Conservation (phyloP, 2,113 vertebrate genomes). For the Cynopterus brachyotis region DNA sequence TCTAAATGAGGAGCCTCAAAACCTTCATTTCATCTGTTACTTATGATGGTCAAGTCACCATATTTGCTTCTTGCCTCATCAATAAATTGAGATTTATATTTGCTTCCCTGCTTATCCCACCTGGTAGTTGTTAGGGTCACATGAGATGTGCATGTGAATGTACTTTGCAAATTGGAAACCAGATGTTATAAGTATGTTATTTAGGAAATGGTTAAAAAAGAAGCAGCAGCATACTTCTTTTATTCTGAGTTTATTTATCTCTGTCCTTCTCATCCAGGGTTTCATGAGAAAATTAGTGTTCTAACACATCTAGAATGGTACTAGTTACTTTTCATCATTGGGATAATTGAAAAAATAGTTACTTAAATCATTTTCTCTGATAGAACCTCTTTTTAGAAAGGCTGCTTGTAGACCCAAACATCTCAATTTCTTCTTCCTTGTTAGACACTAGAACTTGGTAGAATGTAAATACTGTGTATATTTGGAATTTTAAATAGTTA, state of each 20-base stretch:
- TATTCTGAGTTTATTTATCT: background rate
- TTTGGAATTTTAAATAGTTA: background rate
- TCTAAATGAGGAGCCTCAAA: background rate
- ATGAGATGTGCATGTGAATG: background rate
- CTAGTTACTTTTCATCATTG: background rate
- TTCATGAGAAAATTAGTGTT: background rate
- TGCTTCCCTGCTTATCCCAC: background rate
- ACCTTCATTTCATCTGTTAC: background rate
- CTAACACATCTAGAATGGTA: background rate
- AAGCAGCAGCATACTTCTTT: background rate
- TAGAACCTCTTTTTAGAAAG: background rate
- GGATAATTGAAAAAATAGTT: conserved; percentile 30
- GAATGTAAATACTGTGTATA: background rate
- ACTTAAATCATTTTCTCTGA: conserved; percentile 14
- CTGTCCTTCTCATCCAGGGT: background rate
- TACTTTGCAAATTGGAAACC: background rate
- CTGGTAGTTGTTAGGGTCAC: background rate
- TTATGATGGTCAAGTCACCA: background rate
- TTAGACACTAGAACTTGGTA: background rate
- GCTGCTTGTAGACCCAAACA: background rate
- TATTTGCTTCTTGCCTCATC: background rate
- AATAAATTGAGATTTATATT: background rate
- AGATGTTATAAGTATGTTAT: background rate
- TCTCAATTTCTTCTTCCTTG: background rate
- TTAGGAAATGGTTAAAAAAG: background rate